A percentile compares a stretch with the other conserved stretches of the same genome.
These are phyloP conservation scores for Clarias laeviceps DNA, from an alignment of 2,797 vertebrate genomes.

Conservation along the genomic window DNA sequence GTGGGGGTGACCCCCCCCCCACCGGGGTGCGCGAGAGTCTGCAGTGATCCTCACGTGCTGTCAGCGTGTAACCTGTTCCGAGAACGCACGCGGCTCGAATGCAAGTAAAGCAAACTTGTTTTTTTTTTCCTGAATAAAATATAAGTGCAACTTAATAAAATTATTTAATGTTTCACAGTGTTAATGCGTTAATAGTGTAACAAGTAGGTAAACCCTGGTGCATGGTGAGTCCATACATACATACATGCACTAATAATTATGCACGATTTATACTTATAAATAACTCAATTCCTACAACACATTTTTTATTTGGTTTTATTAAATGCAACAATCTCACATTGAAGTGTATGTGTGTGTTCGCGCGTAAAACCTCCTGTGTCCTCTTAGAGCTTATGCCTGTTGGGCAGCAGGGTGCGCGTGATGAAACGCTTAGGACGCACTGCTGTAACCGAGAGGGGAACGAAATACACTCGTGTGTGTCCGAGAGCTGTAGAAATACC, in stretches of 20 bases:
- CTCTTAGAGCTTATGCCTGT: constrained; percentile 26
- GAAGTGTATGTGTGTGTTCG: neutral
- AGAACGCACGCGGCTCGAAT: neutral
- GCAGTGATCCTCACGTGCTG: constrained; percentile 28
- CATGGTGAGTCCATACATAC: too few relatives aligned
- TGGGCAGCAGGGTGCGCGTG: constrained; percentile 26
- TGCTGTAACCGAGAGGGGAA: neutral
- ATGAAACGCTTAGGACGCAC: neutral
- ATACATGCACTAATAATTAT: neutral
- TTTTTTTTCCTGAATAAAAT: neutral
- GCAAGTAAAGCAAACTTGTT: neutral
- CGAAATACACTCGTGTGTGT: neutral
- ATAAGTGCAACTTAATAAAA: neutral
- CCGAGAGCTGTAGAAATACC: neutral
- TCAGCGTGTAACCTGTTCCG: constrained; percentile 6
- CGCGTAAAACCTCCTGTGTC: neutral
- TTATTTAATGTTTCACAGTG: neutral
- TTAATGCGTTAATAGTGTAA: neutral
- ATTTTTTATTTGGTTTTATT: neutral
- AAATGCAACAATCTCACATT: neutral
- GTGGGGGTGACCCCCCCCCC: neutral
- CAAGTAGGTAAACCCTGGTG: neutral
- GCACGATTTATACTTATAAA: too few relatives aligned
- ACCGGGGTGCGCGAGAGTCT: constrained; percentile 6
- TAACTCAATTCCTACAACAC: neutral